phyloP scores from a whole-genome alignment of 2,797 vertebrate genomes.

The Sciaenops ocellatus region DNA sequence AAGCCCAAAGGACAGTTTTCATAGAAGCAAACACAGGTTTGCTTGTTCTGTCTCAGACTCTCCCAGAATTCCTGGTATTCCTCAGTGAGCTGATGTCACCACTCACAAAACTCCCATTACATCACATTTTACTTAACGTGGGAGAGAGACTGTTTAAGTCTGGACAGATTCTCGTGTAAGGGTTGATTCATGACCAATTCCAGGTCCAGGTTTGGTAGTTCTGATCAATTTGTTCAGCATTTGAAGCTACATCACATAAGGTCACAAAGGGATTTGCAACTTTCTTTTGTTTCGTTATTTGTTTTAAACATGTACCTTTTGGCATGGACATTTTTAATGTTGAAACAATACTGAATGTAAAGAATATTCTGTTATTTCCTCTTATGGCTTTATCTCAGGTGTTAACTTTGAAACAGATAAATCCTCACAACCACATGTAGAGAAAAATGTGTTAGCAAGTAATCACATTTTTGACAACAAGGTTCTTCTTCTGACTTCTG shows the following conservation, averaged over 20 bases:
- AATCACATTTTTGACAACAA: too few species aligned
- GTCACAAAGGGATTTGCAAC: too few species aligned
- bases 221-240: neutral
- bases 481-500: too few species aligned
- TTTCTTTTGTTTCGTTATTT: too few species aligned
- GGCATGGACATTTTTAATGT: too few species aligned
- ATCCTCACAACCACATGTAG: too few species aligned
- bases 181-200: neutral
- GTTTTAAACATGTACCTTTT: too few species aligned
- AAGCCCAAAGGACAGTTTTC: conserved; percentile 21
- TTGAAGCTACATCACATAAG: neutral
- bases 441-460: too few species aligned
- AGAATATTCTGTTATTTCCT: too few species aligned
- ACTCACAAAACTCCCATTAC: conserved; percentile 28
- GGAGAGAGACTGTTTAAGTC: conserved; percentile 12
- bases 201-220: neutral
- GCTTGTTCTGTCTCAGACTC: conserved; percentile 39
- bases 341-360: too few species aligned
- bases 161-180: neutral
- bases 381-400: too few species aligned
- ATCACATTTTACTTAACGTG: neutral
- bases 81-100: conserved; percentile 47
- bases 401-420: too few species aligned
- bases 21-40: conserved; percentile 37
- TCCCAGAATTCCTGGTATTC: conserved; percentile 49